phyloP scores from a whole-genome alignment of 2,113 vertebrate genomes.

The Strix aluco region DNA sequence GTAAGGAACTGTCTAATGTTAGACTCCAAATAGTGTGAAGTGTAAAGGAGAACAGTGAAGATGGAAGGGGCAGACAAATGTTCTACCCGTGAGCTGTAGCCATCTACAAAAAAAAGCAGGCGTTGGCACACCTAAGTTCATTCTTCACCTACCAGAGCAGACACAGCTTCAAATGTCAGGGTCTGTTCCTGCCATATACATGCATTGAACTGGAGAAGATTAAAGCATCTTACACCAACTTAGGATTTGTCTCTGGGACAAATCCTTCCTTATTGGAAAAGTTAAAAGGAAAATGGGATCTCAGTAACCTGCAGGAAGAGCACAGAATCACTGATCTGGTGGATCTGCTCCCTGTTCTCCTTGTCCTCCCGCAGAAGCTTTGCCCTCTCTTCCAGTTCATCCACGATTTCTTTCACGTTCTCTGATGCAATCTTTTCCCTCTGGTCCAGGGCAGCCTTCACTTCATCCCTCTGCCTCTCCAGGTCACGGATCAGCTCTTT shows the following conservation, averaged over 20 bases:
- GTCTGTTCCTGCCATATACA: background rate
- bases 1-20: background rate
- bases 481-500: conserved; percentile 79
- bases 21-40: background rate
- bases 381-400: conserved; percentile 78
- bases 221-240: accelerated
- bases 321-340: conserved; percentile 80
- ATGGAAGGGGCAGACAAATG: background rate
- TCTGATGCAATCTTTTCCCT: conserved; percentile 76
- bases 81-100: background rate
- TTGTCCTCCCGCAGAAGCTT: conserved; percentile 79
- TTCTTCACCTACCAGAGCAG: background rate
- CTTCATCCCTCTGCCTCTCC: conserved; percentile 81
- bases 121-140: accelerated
- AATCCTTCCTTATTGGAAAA: background rate
- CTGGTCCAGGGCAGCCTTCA: conserved; percentile 78
- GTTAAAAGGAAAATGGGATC: background rate
- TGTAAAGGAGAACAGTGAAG: background rate
- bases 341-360: conserved; percentile 79
- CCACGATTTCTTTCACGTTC: conserved; percentile 77
- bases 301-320: conserved; percentile 78
- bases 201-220: background rate
- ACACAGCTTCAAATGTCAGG: background rate
- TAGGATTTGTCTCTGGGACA: background rate
- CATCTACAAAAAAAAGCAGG: background rate